Percentiles rank a stretch among this genome's conserved stretches.
Evolutionary conservation across 1,140 invertebrate species (phyloP).

Genomic region (Penaeus chinensis): DNA sequence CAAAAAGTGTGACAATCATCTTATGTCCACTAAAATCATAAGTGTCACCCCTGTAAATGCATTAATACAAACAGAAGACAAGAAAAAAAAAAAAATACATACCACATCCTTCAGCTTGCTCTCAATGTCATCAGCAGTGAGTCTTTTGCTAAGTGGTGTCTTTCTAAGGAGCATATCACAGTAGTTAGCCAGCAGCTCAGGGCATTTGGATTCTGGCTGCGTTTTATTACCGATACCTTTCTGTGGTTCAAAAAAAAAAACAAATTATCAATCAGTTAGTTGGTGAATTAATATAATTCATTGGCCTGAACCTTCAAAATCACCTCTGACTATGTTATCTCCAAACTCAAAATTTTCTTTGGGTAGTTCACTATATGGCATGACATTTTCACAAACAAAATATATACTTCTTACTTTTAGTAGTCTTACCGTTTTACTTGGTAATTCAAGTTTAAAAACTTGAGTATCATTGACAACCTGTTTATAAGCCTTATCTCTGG

Average conservation of each 20-base stretch:
- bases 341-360: no score
- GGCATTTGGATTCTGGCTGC: conserved; percentile 95
- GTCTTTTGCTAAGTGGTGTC: conserved; percentile 94
- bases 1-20: no score
- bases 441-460: conserved; percentile 89
- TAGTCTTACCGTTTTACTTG: conserved; percentile 73
- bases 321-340: no score
- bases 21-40: no score
- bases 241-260: conserved; percentile 26
- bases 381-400: conserved; percentile 32
- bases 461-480: conserved; percentile 98
- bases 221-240: conserved; percentile 68
- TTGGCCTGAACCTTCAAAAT: no score
- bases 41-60: background rate
- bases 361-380: no score
- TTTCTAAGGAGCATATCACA: conserved; percentile 99
- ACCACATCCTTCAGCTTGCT: conserved; percentile 60
- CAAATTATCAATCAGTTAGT: background rate
- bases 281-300: no score
- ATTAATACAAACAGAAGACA: background rate
- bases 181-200: conserved; percentile 98
- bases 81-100: conserved; percentile 10
- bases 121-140: conserved; percentile 97
- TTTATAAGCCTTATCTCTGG: conserved; percentile 98
- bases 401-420: conserved; percentile 15